phyloP scores from a whole-genome alignment of 1,140 invertebrate species.

The Aradophagus sp. region DNA sequence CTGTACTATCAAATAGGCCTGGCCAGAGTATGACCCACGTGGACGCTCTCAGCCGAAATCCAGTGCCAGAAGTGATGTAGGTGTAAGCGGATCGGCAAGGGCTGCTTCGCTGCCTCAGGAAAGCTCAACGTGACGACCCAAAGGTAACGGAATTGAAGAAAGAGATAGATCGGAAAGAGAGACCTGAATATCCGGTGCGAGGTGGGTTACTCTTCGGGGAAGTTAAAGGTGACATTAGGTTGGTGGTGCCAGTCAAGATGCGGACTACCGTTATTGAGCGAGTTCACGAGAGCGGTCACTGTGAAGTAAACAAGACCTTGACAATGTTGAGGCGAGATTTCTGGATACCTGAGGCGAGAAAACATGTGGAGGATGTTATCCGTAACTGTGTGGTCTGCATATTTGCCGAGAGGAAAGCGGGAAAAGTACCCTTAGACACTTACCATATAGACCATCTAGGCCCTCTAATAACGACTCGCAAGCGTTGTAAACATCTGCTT shows the following conservation, averaged over 20 bases:
- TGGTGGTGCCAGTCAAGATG: not conserved
- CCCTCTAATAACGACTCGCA: not conserved
- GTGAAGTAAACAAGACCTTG: not conserved
- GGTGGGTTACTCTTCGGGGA: no score
- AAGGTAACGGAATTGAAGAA: not conserved
- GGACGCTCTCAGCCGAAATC: constrained; percentile 22
- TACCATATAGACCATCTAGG: constrained; percentile 1
- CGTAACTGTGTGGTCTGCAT: not conserved
- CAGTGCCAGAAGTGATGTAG: not conserved
- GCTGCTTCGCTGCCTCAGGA: not conserved
- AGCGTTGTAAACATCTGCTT: not conserved
- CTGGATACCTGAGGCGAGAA: not conserved
- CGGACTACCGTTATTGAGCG: not conserved
- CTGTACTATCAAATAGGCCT: constrained; percentile 31
- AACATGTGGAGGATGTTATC: not conserved
- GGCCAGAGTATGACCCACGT: constrained; percentile 31
- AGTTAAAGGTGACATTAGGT: not conserved
- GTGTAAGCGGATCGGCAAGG: not conserved
- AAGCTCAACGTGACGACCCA: not conserved
- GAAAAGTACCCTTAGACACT: not conserved
- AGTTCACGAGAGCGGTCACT: not conserved
- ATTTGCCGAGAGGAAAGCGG: not conserved
- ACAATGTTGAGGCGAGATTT: not conserved
- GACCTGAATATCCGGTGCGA: no score
- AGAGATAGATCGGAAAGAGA: no score